A percentile compares a stretch with the other conserved stretches of the same genome.
Conservation (phyloP, 2,888 invertebrate species). For the Lasioglossum lativentre region DNA sequence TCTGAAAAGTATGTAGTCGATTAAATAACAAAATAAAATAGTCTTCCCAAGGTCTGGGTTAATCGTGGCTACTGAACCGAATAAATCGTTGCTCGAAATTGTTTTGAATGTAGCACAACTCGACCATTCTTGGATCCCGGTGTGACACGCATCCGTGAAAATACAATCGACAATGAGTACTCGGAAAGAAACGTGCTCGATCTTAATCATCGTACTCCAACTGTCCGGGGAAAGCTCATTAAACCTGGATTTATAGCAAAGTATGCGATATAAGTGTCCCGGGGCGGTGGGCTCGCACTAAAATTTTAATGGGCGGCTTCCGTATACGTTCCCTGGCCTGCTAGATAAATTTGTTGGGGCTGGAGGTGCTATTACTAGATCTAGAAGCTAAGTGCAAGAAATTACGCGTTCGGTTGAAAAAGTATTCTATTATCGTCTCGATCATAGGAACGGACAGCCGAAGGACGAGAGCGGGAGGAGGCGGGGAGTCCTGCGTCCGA, state of each 20-base stretch:
- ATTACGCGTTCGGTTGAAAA: not conserved
- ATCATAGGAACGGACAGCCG: not conserved
- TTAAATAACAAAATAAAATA: too few species aligned
- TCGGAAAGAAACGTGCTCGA: not conserved
- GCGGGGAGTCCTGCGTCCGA: conserved; percentile 51
- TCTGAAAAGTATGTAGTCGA: too few species aligned
- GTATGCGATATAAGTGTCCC: not conserved
- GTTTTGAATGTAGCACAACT: not conserved
- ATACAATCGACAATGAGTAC: not conserved
- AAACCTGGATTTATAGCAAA: conserved; percentile 23
- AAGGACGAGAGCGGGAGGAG: conserved; percentile 51
- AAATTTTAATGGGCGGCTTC: conserved; percentile 28
- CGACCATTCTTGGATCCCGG: not conserved
- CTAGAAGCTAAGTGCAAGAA: not conserved
- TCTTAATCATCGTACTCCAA: not conserved
- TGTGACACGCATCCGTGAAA: not conserved
- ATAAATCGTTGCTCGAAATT: not conserved
- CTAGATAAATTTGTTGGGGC: not conserved
- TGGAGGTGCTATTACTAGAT: conserved; percentile 4
- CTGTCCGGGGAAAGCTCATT: not conserved
- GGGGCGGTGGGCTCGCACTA: not conserved
- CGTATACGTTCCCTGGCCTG: not conserved
- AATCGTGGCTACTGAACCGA: too few species aligned
- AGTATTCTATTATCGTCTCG: not conserved
- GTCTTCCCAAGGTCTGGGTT: too few species aligned